Conservation (phyloP, 2,888 invertebrate genomes). For the Rhodophaea formosa region DNA sequence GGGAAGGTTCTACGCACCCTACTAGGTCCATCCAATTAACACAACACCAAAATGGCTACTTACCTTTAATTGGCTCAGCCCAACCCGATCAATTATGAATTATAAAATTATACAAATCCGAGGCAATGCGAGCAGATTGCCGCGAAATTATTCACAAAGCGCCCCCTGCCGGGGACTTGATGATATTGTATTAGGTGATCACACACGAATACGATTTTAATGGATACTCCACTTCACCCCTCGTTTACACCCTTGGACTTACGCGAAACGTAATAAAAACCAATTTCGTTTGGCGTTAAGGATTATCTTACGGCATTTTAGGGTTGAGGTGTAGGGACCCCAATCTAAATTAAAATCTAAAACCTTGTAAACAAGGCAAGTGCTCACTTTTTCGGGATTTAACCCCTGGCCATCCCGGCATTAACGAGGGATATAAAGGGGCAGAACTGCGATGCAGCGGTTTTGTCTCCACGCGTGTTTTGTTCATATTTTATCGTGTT, state of each 20-base stretch:
- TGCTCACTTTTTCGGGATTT: conserved; percentile 83
- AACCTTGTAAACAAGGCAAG: conserved; percentile 83
- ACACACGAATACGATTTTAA: conserved; percentile 81
- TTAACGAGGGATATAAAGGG: conserved; percentile 76
- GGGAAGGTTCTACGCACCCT: neutral
- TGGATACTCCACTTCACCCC: conserved; percentile 62
- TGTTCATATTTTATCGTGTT: conserved; percentile 16
- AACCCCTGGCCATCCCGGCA: conserved; percentile 66
- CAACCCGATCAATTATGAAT: conserved; percentile 52
- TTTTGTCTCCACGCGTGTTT: conserved; percentile 47
- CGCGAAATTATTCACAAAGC: conserved; percentile 80
- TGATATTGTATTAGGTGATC: conserved; percentile 82
- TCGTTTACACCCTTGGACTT: conserved; percentile 40
- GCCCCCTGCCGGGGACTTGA: conserved; percentile 71
- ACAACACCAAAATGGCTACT: conserved; percentile 17
- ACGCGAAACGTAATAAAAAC: conserved; percentile 40
- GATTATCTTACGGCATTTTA: conserved; percentile 58
- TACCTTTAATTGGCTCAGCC: conserved; percentile 29
- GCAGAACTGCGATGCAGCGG: conserved; percentile 50
- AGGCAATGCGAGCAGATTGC: conserved; percentile 76
- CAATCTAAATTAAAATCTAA: conserved; percentile 83
- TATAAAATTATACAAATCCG: conserved; percentile 65
- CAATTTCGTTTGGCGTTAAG: conserved; percentile 41
- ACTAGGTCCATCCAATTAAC: conserved; percentile 3
- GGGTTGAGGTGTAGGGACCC: conserved; percentile 52